These are phyloP conservation scores for Dynastes maya DNA, from an alignment of 2,888 invertebrate species.

Conservation along the genomic window DNA sequence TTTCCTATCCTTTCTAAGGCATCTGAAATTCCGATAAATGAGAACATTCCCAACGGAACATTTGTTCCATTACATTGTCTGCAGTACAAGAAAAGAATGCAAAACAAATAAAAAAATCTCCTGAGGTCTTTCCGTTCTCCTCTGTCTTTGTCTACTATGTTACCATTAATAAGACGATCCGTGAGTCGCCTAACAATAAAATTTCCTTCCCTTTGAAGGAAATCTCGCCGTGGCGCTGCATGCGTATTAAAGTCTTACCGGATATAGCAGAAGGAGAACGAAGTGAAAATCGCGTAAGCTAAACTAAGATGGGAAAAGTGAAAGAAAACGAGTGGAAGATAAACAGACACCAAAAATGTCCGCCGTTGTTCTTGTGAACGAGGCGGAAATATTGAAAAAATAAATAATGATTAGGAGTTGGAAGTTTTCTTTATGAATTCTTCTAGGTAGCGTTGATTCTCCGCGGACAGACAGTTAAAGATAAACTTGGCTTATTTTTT, in stretches of 20 bases:
- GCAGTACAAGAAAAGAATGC: constrained; percentile 61
- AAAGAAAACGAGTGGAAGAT: constrained; percentile 29
- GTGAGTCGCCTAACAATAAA: constrained; percentile 41
- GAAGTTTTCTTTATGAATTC: constrained; percentile 43
- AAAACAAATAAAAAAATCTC: constrained; percentile 60
- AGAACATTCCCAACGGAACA: constrained; percentile 63
- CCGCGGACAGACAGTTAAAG: neutral
- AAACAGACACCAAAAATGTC: constrained; percentile 33
- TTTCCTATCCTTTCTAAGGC: constrained; percentile 2
- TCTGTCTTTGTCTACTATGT: constrained; percentile 24
- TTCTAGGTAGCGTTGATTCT: constrained; percentile 6
- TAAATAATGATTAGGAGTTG: constrained; percentile 38
- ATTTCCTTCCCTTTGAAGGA: constrained; percentile 23
- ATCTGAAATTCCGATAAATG: constrained; percentile 63
- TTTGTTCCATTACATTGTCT: constrained; percentile 62
- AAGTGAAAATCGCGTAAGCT: too few relatives aligned
- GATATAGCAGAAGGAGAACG: neutral
- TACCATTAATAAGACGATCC: constrained; percentile 42
- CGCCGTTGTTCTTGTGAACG: constrained; percentile 32
- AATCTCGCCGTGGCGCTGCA: constrained; percentile 24
- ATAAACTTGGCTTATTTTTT: constrained; percentile 28
- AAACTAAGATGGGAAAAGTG: neutral
- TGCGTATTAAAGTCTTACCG: constrained; percentile 28
- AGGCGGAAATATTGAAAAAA: constrained; percentile 44
- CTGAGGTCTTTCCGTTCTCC: constrained; percentile 24